A percentile compares a stretch with the other conserved stretches of the same genome.
Conservation (phyloP, 2,113 vertebrate species). For the Rafetus swinhoei region DNA sequence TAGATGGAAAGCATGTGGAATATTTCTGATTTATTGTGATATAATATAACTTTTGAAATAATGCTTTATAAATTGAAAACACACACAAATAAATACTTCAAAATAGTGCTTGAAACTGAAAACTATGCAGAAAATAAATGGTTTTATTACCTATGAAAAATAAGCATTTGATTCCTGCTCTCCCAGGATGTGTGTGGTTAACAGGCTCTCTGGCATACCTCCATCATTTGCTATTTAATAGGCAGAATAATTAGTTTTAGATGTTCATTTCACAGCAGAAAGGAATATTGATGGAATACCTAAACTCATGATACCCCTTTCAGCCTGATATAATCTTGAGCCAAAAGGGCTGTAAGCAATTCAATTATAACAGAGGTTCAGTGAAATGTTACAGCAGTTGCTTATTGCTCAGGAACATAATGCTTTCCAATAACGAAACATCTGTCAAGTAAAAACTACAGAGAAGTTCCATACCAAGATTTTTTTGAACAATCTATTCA, state of each 20-base stretch:
- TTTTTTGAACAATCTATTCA: accelerated
- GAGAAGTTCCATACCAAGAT: not conserved
- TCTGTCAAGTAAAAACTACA: not conserved
- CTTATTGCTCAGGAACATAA: not conserved
- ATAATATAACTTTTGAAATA: not conserved
- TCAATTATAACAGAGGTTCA: not conserved
- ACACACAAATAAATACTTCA: not conserved
- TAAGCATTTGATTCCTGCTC: not conserved
- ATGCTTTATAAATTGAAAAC: not conserved
- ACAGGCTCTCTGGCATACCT: not conserved
- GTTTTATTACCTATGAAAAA: not conserved
- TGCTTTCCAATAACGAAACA: not conserved
- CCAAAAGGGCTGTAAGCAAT: not conserved
- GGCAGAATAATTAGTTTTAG: not conserved
- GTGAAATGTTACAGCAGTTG: not conserved
- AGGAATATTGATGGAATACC: not conserved
- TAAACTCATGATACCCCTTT: not conserved
- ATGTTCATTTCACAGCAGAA: not conserved
- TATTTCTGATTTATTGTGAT: not conserved
- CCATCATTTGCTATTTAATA: not conserved
- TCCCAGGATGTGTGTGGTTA: not conserved
- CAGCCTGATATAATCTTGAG: not conserved
- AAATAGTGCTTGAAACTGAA: not conserved
- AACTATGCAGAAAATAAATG: not conserved
- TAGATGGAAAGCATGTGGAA: not conserved